phyloP scores from a whole-genome alignment of 2,113 vertebrate species.

The Urocolius indicus region DNA sequence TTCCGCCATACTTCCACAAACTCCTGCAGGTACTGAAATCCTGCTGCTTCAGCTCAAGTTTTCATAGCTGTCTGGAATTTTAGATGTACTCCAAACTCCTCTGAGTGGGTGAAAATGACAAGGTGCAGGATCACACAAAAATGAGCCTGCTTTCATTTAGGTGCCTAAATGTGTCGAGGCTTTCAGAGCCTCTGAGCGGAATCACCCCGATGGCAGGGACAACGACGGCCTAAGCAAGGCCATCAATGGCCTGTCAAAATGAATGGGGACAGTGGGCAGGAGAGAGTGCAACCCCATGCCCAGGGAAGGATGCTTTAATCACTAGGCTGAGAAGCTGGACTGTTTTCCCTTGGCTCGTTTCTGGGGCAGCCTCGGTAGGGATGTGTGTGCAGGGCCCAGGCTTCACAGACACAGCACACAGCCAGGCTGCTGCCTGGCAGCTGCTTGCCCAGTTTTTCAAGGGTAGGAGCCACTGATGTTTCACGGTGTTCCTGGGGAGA shows the following conservation, averaged over 20 bases:
- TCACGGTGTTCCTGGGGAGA: background rate
- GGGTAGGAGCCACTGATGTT: rapidly evolving
- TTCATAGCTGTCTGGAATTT: background rate
- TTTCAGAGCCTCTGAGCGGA: background rate
- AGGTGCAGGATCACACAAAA: background rate
- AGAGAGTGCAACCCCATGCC: rapidly evolving
- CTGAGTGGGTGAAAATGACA: background rate
- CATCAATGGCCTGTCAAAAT: rapidly evolving
- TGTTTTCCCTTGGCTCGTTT: rapidly evolving
- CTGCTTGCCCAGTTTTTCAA: rapidly evolving
- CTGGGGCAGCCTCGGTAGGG: background rate
- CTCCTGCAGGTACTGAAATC: background rate
- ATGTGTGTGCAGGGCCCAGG: rapidly evolving
- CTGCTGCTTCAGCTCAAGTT: background rate
- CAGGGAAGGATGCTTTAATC: rapidly evolving
- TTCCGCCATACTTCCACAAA: background rate
- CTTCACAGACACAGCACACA: rapidly evolving
- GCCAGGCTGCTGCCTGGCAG: rapidly evolving
- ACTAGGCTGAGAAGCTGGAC: background rate
- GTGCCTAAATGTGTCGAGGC: rapidly evolving
- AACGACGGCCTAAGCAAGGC: background rate
- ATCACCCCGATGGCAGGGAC: background rate
- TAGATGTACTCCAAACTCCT: background rate
- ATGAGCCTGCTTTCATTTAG: background rate
- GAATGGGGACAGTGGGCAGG: rapidly evolving